A percentile compares a stretch with the other conserved stretches of the same genome.
phyloP scores from a whole-genome alignment of 2,113 vertebrate genomes.

The Hippoglossus stenolepis region DNA sequence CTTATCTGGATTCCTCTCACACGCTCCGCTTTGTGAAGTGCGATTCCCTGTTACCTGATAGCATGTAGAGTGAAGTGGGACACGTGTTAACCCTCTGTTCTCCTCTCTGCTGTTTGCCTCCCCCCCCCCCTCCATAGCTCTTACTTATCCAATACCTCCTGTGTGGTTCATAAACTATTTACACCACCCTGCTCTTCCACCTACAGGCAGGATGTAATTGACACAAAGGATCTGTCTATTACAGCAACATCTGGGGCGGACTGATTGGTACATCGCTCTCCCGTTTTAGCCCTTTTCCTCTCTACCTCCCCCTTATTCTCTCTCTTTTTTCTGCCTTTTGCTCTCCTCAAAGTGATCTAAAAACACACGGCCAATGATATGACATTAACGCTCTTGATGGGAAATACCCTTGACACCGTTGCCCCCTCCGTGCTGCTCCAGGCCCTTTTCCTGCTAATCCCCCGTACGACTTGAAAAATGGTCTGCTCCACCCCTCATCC shows the following conservation, averaged over 20 bases:
- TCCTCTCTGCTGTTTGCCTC: not conserved
- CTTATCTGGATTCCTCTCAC: constrained; percentile 53
- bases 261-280: constrained; percentile 46
- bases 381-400: constrained; percentile 60
- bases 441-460: constrained; percentile 36
- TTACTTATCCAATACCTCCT: constrained; percentile 35
- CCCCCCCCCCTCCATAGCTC: not conserved
- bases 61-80: constrained; percentile 59
- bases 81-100: constrained; percentile 56
- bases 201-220: constrained; percentile 62
- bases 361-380: constrained; percentile 41
- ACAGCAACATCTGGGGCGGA: constrained; percentile 65
- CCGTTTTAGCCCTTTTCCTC: constrained; percentile 16
- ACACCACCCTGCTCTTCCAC: constrained; percentile 33
- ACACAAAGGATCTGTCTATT: constrained; percentile 70
- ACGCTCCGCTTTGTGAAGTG: constrained; percentile 50
- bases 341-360: constrained; percentile 23
- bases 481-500: constrained; percentile 55
- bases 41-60: constrained; percentile 52
- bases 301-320: constrained; percentile 12
- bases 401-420: constrained; percentile 67
- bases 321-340: constrained; percentile 2
- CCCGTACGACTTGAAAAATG: constrained; percentile 64
- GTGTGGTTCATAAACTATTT: constrained; percentile 68
- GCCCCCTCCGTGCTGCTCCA: constrained; percentile 43